phyloP scores from a whole-genome alignment of 2,113 vertebrate genomes.

The Xiphias gladius region DNA sequence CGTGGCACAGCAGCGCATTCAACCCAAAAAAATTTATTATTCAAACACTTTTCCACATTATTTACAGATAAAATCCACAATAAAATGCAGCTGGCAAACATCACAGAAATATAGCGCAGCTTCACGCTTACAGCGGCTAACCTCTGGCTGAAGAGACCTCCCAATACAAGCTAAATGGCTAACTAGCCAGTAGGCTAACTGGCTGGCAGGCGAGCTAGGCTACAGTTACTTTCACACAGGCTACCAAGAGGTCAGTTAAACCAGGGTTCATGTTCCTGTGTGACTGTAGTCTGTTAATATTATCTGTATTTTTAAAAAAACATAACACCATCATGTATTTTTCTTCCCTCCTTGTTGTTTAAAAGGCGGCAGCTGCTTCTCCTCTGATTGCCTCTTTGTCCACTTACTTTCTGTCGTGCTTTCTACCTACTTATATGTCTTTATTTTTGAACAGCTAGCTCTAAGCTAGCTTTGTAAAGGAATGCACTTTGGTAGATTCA shows the following conservation, averaged over 20 bases:
- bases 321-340: neutral
- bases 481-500: slow-evolving; percentile 98
- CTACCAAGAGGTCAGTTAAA: slow-evolving; percentile 53
- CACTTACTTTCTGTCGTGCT: slow-evolving; percentile 9
- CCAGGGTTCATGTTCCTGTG: slow-evolving; percentile 31
- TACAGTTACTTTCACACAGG: slow-evolving; percentile 51
- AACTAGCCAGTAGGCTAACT: slow-evolving; percentile 37
- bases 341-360: neutral
- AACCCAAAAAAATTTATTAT: slow-evolving; percentile 24
- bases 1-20: slow-evolving; percentile 75
- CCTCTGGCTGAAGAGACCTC: slow-evolving; percentile 41
- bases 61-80: slow-evolving; percentile 90
- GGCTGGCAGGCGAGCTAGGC: slow-evolving; percentile 40
- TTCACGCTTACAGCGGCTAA: slow-evolving; percentile 51
- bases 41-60: slow-evolving; percentile 72
- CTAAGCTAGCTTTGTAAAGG: slow-evolving; percentile 85
- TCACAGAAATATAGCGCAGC: slow-evolving; percentile 92
- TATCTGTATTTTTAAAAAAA: neutral
- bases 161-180: slow-evolving; percentile 39
- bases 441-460: slow-evolving; percentile 55
- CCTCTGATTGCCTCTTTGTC: neutral
- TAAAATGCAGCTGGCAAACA: slow-evolving; percentile 87
- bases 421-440: slow-evolving; percentile 32
- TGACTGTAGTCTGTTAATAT: slow-evolving; percentile 21
- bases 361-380: slow-evolving; percentile 15